Percentiles rank a stretch among this genome's conserved stretches.
Evolutionary conservation across 2,888 invertebrate species (phyloP).

Genomic region (Metallyticus violacea): DNA sequence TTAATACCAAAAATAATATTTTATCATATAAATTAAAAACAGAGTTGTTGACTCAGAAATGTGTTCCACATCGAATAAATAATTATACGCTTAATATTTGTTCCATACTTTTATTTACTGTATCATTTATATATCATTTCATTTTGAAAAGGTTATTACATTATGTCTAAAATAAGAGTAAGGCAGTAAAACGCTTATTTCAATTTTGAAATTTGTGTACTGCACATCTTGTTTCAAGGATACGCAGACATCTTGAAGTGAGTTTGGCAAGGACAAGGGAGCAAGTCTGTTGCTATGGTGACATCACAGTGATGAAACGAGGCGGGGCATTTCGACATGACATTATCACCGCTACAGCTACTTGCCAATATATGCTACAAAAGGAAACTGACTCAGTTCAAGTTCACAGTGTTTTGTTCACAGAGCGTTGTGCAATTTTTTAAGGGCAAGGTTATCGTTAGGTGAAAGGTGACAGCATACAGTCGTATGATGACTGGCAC

Average conservation of each 20-base stretch:
- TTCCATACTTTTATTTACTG: too few species aligned
- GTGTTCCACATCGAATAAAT: too few species aligned
- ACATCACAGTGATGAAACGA: neutral
- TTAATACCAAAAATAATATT: too few species aligned
- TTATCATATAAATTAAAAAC: too few species aligned
- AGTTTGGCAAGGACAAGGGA: too few species aligned
- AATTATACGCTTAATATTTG: too few species aligned
- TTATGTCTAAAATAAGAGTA: too few species aligned
- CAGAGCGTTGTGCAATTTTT: neutral
- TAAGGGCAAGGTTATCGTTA: neutral
- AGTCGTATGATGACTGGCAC: neutral
- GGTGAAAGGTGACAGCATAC: neutral
- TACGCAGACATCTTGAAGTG: too few species aligned
- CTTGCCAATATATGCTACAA: neutral
- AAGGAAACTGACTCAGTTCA: neutral
- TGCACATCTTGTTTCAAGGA: slow-evolving; percentile 31
- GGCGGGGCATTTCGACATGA: neutral
- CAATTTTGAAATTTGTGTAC: neutral
- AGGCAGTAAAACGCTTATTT: neutral
- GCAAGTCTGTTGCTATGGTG: neutral
- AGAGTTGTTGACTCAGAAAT: too few species aligned
- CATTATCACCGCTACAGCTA: neutral
- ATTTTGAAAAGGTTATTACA: too few species aligned
- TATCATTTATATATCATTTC: too few species aligned
- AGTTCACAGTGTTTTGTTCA: neutral